A percentile compares a stretch with the other conserved stretches of the same genome.
These are phyloP conservation scores for Lucilia sericata DNA, from an alignment of 1,140 invertebrate genomes.

Conservation along the genomic window DNA sequence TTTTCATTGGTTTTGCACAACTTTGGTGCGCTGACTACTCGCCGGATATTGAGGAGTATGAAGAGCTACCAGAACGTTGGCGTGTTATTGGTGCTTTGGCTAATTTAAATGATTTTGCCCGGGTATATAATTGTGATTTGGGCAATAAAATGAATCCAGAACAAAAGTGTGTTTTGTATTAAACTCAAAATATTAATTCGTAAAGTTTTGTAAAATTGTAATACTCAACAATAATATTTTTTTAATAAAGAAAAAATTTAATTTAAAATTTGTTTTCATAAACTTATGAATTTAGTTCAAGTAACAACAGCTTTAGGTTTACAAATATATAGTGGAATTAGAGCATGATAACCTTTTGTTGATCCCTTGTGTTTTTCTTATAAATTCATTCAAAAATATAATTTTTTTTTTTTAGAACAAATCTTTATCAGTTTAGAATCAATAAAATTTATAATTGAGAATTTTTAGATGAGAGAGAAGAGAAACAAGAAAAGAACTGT, in stretches of 20 bases:
- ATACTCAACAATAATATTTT: background rate
- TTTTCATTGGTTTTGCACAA: conserved; percentile 93
- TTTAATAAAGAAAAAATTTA: background rate
- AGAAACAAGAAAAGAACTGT: background rate
- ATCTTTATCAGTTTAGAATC: background rate
- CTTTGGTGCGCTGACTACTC: conserved; percentile 62
- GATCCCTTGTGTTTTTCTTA: background rate
- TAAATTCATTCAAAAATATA: background rate
- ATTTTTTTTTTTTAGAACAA: background rate
- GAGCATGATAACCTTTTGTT: background rate
- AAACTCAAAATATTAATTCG: background rate
- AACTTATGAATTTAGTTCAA: background rate
- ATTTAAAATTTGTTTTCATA: background rate
- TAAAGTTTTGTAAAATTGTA: background rate
- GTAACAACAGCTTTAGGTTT: background rate
- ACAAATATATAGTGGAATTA: background rate
- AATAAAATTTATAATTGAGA: background rate
- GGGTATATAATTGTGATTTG: conserved; percentile 76
- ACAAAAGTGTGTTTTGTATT: conserved; percentile 44
- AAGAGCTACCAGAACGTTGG: conserved; percentile 75
- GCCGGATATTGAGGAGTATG: conserved; percentile 53
- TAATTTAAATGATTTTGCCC: conserved; percentile 84
- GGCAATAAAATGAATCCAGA: conserved; percentile 74
- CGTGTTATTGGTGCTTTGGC: conserved; percentile 84
- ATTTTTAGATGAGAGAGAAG: background rate